Percentiles rank a stretch among this genome's conserved stretches.
Evolutionary conservation across 2,888 invertebrate genomes (phyloP).

Genomic region (Apotomis betuletana): DNA sequence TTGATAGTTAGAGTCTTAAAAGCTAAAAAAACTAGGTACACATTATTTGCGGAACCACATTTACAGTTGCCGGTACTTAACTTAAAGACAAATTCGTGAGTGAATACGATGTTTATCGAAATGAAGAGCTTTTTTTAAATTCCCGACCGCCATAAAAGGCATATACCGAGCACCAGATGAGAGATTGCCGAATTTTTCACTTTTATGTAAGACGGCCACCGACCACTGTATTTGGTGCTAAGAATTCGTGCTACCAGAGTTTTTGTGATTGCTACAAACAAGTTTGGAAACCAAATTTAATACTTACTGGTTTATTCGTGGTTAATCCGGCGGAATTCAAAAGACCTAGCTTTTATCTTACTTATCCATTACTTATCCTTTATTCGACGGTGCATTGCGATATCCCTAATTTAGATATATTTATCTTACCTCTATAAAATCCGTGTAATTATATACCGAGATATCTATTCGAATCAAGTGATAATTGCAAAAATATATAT

Average conservation of each 20-base stretch:
- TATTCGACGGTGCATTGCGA: no score
- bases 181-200: slow-evolving; percentile 35
- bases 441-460: no score
- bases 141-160: slow-evolving; percentile 39
- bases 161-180: slow-evolving; percentile 25
- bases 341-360: no score
- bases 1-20: no score
- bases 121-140: slow-evolving; percentile 33
- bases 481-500: no score
- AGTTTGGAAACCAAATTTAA: not conserved
- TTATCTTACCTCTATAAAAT: no score
- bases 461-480: no score
- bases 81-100: slow-evolving; percentile 36
- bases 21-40: no score
- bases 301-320: not conserved
- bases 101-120: slow-evolving; percentile 33
- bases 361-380: no score
- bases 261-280: slow-evolving; percentile 2
- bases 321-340: no score
- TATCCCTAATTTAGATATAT: no score
- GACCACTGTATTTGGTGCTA: slow-evolving; percentile 28
- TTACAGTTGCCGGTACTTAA: not conserved
- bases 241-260: slow-evolving; percentile 20
- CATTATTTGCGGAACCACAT: not conserved
- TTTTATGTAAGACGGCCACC: slow-evolving; percentile 15